These are phyloP conservation scores for Eucera pruinosa DNA, from an alignment of 2,888 invertebrate species.

Conservation along the genomic window DNA sequence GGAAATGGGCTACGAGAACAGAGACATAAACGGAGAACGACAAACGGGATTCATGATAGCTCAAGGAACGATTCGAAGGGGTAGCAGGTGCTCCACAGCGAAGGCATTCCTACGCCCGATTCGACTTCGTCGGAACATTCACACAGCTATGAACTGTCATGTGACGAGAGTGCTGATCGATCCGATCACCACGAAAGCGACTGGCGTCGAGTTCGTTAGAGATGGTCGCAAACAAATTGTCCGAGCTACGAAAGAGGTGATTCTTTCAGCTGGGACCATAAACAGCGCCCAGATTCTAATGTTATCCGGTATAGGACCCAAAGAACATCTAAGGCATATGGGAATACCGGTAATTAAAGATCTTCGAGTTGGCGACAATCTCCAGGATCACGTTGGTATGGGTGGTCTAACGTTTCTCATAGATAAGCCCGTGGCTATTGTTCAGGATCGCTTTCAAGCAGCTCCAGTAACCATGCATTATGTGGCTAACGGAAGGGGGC, in stretches of 20 bases:
- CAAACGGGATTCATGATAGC: conserved; percentile 94
- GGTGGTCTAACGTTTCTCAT: conserved; percentile 92
- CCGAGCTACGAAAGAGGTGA: conserved; percentile 92
- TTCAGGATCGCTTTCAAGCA: conserved; percentile 91
- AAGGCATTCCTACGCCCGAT: conserved; percentile 94
- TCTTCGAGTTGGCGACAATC: conserved; percentile 91
- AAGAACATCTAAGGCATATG: conserved; percentile 88
- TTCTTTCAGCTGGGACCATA: conserved; percentile 95
- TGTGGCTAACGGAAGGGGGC: conserved; percentile 91
- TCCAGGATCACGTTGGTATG: conserved; percentile 95
- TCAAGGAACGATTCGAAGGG: conserved; percentile 91
- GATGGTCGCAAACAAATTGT: conserved; percentile 89
- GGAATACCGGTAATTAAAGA: conserved; percentile 91
- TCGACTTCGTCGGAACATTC: conserved; percentile 90
- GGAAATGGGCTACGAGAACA: conserved; percentile 93
- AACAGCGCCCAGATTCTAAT: conserved; percentile 96
- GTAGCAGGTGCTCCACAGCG: conserved; percentile 93
- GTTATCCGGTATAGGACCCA: conserved; percentile 94
- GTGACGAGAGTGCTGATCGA: conserved; percentile 91
- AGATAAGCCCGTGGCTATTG: conserved; percentile 93
- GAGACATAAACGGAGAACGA: conserved; percentile 92
- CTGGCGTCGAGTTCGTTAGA: conserved; percentile 92
- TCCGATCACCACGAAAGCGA: conserved; percentile 90
- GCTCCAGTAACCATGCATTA: conserved; percentile 93
- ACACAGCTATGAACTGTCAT: conserved; percentile 92